Base-by-base conservation (phyloP, 2,888 invertebrate species). In the Pocota personata region DNA sequence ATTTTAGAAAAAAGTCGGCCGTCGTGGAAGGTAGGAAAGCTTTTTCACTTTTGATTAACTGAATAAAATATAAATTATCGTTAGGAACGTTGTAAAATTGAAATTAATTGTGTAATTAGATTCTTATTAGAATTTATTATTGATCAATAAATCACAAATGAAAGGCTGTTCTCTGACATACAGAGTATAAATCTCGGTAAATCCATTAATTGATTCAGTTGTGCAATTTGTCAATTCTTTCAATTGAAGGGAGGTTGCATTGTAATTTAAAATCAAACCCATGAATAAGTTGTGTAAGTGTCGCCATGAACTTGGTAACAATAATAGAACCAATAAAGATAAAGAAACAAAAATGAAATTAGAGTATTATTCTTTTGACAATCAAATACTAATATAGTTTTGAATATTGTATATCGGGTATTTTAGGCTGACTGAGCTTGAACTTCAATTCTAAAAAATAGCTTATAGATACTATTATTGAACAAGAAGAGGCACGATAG, bases 21-120 rank as follows among this genome's bases (percentile, higher is more conserved):
- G 0, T 5, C 19, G 46, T 1, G 2, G n/a, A 40, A 16, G 40
- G 16, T 12, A n/a, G 19, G 1, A 27, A 10, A 2, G n/a, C 27
- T 62, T n/a, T 24, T 7, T 7, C 46, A 3, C 40, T 48, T 43
- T 48, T 64, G 46, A 64, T 64, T 48, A 57, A 57, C 48, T 60
- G 37, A 55, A 24, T 64, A 64, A 64, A 64, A 55, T 62, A 78
- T 78, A 69, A 77, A 52, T 77, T 37, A 32, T 60, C 27, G 32
- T 62, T 30, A 48, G 21, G 55, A 16, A 32, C 12, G 46, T 46
- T 78, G 35, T 78, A 46, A 64, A 78, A 71, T 72, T 64, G 12
- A 57, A 64, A 78, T 57, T 30, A 50, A 72, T 72, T 72, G 50
- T 32, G 48, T 62, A 57, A 62, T 71, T 71, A 40, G 37, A 37